These are phyloP conservation scores for silkworm (Bombyx mori) DNA, from an alignment of 1,140 invertebrate genomes.

Conservation along the genomic window DNA sequence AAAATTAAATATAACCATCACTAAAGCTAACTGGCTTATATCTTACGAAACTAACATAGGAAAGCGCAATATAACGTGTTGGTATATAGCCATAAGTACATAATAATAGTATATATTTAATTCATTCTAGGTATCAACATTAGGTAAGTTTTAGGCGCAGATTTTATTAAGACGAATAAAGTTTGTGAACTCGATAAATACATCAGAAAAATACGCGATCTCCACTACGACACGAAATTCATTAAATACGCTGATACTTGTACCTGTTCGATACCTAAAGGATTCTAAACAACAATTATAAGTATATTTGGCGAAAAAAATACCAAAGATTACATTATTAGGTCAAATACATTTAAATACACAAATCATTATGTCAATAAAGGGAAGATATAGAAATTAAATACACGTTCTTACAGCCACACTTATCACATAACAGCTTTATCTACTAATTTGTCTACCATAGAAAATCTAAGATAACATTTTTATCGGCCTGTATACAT, in stretches of 20 bases:
- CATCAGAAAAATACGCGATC: constrained; percentile 24
- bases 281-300: constrained; percentile 25
- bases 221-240: constrained; percentile 31
- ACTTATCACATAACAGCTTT: constrained; percentile 65
- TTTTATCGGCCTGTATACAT: constrained; percentile 53
- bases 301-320: no score
- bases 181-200: constrained; percentile 41
- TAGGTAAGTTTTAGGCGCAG: constrained; percentile 16
- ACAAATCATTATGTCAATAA: no score
- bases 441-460: constrained; percentile 54
- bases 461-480: constrained; percentile 67
- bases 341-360: no score
- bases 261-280: constrained; percentile 50
- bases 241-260: constrained; percentile 35
- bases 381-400: no score
- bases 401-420: constrained; percentile 58
- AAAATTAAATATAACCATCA: constrained; percentile 61
- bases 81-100: constrained; percentile 56
- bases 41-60: constrained; percentile 47
- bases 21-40: constrained; percentile 62
- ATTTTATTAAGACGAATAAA: constrained; percentile 28
- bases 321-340: no score
- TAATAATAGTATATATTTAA: constrained; percentile 7
- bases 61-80: constrained; percentile 47
- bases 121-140: constrained; percentile 51